phyloP scores from a whole-genome alignment of 2,888 invertebrate genomes.

The Blastobasis adustella region DNA sequence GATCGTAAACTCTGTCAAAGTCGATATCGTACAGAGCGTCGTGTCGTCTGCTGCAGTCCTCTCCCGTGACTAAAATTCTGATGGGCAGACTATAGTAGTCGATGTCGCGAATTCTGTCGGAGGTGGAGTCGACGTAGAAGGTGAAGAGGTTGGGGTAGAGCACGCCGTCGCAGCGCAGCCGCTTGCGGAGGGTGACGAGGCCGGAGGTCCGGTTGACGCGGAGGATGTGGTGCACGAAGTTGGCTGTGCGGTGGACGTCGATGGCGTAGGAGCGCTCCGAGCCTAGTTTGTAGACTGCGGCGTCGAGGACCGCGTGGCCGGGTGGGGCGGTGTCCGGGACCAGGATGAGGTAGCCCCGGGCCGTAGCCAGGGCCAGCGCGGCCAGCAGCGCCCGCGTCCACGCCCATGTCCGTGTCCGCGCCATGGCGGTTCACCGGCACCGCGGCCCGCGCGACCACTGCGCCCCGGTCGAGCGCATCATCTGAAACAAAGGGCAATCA shows the following conservation, averaged over 20 bases:
- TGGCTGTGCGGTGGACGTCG: slow-evolving; percentile 86
- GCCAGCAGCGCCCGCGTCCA: slow-evolving; percentile 41
- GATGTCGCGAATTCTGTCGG: slow-evolving; percentile 84
- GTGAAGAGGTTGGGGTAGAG: slow-evolving; percentile 90
- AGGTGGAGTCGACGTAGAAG: slow-evolving; percentile 89
- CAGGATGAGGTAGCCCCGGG: slow-evolving; percentile 72
- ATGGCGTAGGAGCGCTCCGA: slow-evolving; percentile 86
- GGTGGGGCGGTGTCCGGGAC: slow-evolving; percentile 76
- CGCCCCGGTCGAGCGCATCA: slow-evolving; percentile 42
- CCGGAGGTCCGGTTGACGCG: slow-evolving; percentile 84
- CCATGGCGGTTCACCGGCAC: slow-evolving; percentile 50
- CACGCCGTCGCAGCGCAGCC: slow-evolving; percentile 85
- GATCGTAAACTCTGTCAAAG: slow-evolving; percentile 72
- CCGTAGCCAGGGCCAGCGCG: slow-evolving; percentile 39
- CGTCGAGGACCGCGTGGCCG: slow-evolving; percentile 83
- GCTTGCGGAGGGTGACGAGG: slow-evolving; percentile 81
- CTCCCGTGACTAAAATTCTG: slow-evolving; percentile 83
- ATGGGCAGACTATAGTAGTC: slow-evolving; percentile 89
- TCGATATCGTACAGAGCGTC: slow-evolving; percentile 77
- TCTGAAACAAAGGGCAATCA: slow-evolving; percentile 37
- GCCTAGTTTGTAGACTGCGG: slow-evolving; percentile 86
- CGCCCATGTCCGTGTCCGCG: slow-evolving; percentile 42
- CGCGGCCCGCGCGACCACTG: slow-evolving; percentile 64
- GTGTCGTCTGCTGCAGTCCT: slow-evolving; percentile 79
- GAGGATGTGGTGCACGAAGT: slow-evolving; percentile 86